Percentiles rank a stretch among this genome's conserved stretches.
Conservation (phyloP, 2,797 vertebrate species). For the Columba guinea region DNA sequence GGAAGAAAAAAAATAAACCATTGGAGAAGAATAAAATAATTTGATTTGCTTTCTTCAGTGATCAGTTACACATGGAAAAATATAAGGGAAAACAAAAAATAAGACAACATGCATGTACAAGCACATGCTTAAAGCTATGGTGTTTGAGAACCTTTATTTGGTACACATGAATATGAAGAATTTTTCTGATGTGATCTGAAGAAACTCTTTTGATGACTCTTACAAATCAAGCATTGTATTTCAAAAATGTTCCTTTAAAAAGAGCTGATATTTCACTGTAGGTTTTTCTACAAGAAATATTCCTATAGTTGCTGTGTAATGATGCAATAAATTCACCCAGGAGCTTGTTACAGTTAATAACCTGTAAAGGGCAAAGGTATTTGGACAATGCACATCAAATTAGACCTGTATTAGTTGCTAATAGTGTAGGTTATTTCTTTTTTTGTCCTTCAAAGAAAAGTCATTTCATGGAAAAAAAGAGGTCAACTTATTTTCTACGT, state of each 20-base stretch:
- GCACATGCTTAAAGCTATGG: not conserved
- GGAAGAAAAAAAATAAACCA: not conserved
- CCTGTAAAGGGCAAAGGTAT: slow-evolving; percentile 58
- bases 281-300: slow-evolving; percentile 6
- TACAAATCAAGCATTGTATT: not conserved
- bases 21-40: not conserved
- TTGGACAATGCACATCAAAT: slow-evolving; percentile 51
- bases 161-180: not conserved
- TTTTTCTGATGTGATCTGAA: not conserved
- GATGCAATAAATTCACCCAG: slow-evolving; percentile 47
- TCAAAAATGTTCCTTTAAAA: not conserved
- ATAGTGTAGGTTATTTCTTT: slow-evolving; percentile 9
- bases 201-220: not conserved
- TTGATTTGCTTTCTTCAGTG: not conserved
- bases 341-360: slow-evolving; percentile 58
- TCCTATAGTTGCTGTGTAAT: slow-evolving; percentile 4
- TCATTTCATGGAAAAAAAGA: not conserved
- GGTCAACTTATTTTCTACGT: slow-evolving; percentile 55
- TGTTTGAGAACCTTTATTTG: not conserved
- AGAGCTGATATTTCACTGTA: not conserved
- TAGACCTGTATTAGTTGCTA: slow-evolving; percentile 29
- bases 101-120: not conserved
- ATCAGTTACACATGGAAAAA: not conserved
- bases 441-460: slow-evolving; percentile 33
- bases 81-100: not conserved